These are phyloP conservation scores for Helicoverpa armigera DNA, from an alignment of 1,140 invertebrate species.

Conservation along the genomic window DNA sequence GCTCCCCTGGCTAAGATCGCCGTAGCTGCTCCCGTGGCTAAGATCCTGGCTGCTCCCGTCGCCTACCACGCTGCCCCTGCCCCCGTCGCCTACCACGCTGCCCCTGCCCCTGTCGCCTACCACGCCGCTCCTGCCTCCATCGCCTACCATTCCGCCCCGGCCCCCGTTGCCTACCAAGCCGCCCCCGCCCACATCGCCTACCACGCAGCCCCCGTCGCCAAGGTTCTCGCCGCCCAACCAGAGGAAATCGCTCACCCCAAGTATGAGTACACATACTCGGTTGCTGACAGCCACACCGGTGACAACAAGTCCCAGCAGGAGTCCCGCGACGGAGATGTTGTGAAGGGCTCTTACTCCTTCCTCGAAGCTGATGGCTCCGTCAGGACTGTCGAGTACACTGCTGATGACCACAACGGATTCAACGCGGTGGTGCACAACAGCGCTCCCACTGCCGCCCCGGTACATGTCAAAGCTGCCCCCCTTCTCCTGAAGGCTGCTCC, in stretches of 20 bases:
- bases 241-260: constrained; percentile 55
- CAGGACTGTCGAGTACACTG: constrained; percentile 85
- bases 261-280: constrained; percentile 82
- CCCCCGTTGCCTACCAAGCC: too few relatives aligned
- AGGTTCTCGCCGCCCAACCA: constrained; percentile 50
- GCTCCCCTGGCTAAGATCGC: constrained; percentile 55
- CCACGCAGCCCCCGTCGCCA: too few relatives aligned
- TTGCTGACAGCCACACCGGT: constrained; percentile 46
- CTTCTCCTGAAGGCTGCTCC: too few relatives aligned
- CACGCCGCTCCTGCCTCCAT: constrained; percentile 54
- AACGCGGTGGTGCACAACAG: constrained; percentile 83
- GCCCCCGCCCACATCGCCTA: too few relatives aligned
- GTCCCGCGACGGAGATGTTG: constrained; percentile 84
- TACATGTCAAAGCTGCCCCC: constrained; percentile 48
- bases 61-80: constrained; percentile 63
- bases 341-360: constrained; percentile 86
- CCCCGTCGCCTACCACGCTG: constrained; percentile 67
- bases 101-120: constrained; percentile 65
- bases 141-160: too few relatives aligned
- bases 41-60: constrained; percentile 52
- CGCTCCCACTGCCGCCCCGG: constrained; percentile 50
- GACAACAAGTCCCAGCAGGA: constrained; percentile 84
- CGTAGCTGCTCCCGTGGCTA: constrained; percentile 55
- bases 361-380: constrained; percentile 86
- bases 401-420: constrained; percentile 86